Conservation (phyloP, 2,888 invertebrate species). For the Osmoderma eremita region DNA sequence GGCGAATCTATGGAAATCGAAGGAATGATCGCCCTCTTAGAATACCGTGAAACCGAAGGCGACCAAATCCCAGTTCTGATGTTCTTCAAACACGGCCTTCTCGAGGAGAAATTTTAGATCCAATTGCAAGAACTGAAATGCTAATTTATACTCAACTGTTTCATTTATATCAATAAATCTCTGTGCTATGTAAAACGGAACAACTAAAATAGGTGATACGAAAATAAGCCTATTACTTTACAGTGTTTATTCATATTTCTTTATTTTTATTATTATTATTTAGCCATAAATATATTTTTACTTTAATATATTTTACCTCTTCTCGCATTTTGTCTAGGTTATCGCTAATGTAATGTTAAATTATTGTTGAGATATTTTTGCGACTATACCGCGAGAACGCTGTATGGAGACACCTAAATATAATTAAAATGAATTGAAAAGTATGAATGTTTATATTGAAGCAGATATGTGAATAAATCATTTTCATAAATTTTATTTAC, state of each 20-base stretch:
- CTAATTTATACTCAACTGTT: slow-evolving; percentile 33
- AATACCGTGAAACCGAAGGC: slow-evolving; percentile 90
- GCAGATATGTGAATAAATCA: slow-evolving; percentile 40
- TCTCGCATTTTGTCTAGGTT: slow-evolving; percentile 28
- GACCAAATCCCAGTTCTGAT: slow-evolving; percentile 87
- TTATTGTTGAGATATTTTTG: slow-evolving; percentile 42
- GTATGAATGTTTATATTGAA: slow-evolving; percentile 40
- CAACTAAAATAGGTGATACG: background rate
- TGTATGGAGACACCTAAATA: slow-evolving; percentile 28
- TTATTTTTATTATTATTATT: slow-evolving; percentile 30
- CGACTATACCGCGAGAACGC: slow-evolving; percentile 24
- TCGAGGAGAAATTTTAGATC: slow-evolving; percentile 92
- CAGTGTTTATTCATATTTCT: slow-evolving; percentile 25
- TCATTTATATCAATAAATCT: slow-evolving; percentile 27
- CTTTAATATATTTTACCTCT: background rate
- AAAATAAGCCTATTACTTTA: slow-evolving; percentile 14
- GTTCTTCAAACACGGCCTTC: slow-evolving; percentile 96
- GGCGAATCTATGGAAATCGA: slow-evolving; percentile 95
- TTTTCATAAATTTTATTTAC: slow-evolving; percentile 40
- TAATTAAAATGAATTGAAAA: slow-evolving; percentile 11
- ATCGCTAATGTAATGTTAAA: slow-evolving; percentile 20
- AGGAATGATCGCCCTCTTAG: slow-evolving; percentile 92
- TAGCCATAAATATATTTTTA: slow-evolving; percentile 30
- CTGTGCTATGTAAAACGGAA: slow-evolving; percentile 16
- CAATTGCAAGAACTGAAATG: slow-evolving; percentile 38